Conservation (phyloP, 2,888 invertebrate species). For the Callimorpha dominula region DNA sequence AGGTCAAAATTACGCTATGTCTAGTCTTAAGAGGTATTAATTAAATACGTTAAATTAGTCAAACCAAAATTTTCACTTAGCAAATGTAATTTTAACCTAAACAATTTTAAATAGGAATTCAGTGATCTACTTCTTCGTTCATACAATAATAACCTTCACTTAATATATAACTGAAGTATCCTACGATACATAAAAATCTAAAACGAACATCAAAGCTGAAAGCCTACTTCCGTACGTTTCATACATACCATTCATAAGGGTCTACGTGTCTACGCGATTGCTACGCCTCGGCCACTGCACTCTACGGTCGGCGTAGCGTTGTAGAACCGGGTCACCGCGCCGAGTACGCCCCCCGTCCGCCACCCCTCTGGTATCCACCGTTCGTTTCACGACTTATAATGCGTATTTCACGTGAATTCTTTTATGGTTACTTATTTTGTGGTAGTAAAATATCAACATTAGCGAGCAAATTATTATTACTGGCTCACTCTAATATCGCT, state of each 20-base stretch:
- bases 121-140: not conserved
- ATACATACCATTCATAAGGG: slow-evolving; percentile 52
- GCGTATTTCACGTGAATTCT: slow-evolving; percentile 45
- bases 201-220: slow-evolving; percentile 30
- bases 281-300: slow-evolving; percentile 77
- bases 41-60: no score
- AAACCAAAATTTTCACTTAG: no score
- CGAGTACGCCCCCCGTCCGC: slow-evolving; percentile 35
- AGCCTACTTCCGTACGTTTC: slow-evolving; percentile 39
- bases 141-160: not conserved
- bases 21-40: no score
- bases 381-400: slow-evolving; percentile 41
- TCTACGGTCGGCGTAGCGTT: slow-evolving; percentile 70
- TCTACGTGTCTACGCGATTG: slow-evolving; percentile 58
- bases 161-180: not conserved
- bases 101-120: not conserved
- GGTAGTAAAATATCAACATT: slow-evolving; percentile 35
- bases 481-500: slow-evolving; percentile 20
- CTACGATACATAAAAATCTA: slow-evolving; percentile 16
- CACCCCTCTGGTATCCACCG: slow-evolving; percentile 39
- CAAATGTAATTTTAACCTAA: no score
- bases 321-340: slow-evolving; percentile 75
- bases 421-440: slow-evolving; percentile 29
- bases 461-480: slow-evolving; percentile 36
- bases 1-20: no score